These are phyloP conservation scores for Synodontis membranacea DNA, from an alignment of 2,113 vertebrate genomes.

Conservation along the genomic window DNA sequence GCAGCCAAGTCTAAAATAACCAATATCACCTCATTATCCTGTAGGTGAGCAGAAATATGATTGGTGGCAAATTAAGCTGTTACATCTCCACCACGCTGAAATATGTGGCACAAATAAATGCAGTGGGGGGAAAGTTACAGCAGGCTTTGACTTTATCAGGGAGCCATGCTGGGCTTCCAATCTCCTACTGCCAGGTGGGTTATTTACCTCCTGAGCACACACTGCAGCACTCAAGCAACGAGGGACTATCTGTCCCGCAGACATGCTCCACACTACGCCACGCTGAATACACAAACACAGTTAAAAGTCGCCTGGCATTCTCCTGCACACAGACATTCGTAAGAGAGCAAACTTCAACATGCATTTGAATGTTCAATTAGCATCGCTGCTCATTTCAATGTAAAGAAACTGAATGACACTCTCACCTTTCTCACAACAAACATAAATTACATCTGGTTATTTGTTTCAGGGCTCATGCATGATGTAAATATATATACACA, in stretches of 20 bases:
- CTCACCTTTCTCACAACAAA: neutral
- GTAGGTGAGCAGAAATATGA: constrained; percentile 58
- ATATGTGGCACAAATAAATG: constrained; percentile 58
- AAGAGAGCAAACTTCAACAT: constrained; percentile 35
- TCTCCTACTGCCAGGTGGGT: constrained; percentile 58
- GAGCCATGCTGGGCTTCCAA: constrained; percentile 56
- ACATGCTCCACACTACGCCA: constrained; percentile 48
- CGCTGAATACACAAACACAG: constrained; percentile 51
- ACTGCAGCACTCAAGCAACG: constrained; percentile 45
- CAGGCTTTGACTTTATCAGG: constrained; percentile 58
- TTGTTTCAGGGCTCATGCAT: neutral
- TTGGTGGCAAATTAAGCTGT: constrained; percentile 62
- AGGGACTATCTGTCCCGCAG: constrained; percentile 59
- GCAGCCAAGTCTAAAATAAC: constrained; percentile 55
- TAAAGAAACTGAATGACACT: constrained; percentile 19
- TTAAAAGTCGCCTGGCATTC: constrained; percentile 48
- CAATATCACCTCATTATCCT: constrained; percentile 55
- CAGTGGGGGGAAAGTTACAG: constrained; percentile 42
- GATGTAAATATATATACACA: neutral
- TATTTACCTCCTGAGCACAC: constrained; percentile 59
- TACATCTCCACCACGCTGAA: constrained; percentile 51
- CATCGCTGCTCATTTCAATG: constrained; percentile 31
- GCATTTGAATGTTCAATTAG: constrained; percentile 41
- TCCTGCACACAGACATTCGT: constrained; percentile 36
- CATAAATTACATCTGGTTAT: neutral